Evolutionary conservation across 1,140 invertebrate genomes (phyloP).

Genomic region (Brachionus paranguensis): DNA sequence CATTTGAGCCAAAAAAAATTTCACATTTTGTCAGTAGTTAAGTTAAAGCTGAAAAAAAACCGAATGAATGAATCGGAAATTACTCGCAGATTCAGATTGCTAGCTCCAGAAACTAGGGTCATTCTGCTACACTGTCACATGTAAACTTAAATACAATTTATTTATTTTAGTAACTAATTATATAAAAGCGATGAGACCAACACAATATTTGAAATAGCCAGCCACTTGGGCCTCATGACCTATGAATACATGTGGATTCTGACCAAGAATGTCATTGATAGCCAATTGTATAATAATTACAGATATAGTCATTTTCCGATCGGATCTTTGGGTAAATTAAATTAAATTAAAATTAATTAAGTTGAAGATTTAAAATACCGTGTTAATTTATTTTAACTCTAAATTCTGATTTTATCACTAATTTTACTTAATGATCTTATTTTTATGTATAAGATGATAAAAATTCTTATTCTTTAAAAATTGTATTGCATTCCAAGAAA

Average conservation of each 20-base stretch:
- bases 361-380: not conserved
- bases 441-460: too few species aligned
- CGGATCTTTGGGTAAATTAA: slow-evolving; percentile 77
- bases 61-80: slow-evolving; percentile 59
- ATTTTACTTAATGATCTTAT: too few species aligned
- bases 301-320: slow-evolving; percentile 70
- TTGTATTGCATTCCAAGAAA: too few species aligned
- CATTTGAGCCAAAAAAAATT: slow-evolving; percentile 56
- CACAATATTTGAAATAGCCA: slow-evolving; percentile 72
- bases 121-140: slow-evolving; percentile 78
- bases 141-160: not conserved
- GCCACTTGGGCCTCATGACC: slow-evolving; percentile 76
- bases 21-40: slow-evolving; percentile 74
- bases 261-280: slow-evolving; percentile 79
- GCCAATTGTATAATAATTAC: slow-evolving; percentile 52
- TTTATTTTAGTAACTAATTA: not conserved
- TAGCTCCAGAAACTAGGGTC: slow-evolving; percentile 82
- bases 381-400: too few species aligned
- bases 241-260: slow-evolving; percentile 95
- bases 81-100: slow-evolving; percentile 60
- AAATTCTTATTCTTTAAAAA: too few species aligned
- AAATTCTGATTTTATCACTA: too few species aligned
- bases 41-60: slow-evolving; percentile 61
- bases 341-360: slow-evolving; percentile 65
- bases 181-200: slow-evolving; percentile 69